Base-by-base conservation (phyloP, 2,888 invertebrate species). In the Limnephilus marmoratus region DNA sequence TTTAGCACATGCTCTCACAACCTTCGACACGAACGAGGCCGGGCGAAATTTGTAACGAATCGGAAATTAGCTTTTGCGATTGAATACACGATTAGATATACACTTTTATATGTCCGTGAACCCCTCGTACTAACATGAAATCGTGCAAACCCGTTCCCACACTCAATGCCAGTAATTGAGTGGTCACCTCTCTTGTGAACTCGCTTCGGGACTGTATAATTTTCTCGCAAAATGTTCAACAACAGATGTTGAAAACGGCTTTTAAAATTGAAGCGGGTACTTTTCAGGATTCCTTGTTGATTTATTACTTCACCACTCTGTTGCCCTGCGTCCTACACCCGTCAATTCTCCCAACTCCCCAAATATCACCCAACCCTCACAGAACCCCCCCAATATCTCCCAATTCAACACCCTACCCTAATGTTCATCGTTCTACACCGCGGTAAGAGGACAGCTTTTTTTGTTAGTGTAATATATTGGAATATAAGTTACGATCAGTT, bases 291-390 rank as follows among this genome's bases (percentile, higher is more conserved):
- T 82, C 82, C 86, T 12, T n/a, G 86, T 86, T 86, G 49, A 86
- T 85, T 41, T 85, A 85, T 85, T 85, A 45, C 85, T 86, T 45
- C 49, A 37, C 24, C 86, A 86, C 86, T 49, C 45, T 45, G 45
- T 41, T 49, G 41, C 49, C 15, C 49, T n/a, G 29, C 24, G 45
- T 29, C 24, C 83, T 83, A 18, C 37, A 83, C 31, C 34, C 37
- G 7, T 31, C 37, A 15, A 15, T 24, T 29, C 86, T 49, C 41
- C 86, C 12, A 41, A 29, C 86, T 68, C 68, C 85, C 37, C 85
- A 15, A 37, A 24, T 24, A 24, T 41, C 45, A n/a, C 7, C 34
- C 31, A 85, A 24, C 4, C n/a, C 34, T 29, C 45, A 41, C 41
- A 41, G 41, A 41, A 45, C 45, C 45, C 12, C 45, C 45, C 45